Percentiles rank a stretch among this genome's conserved stretches.
phyloP scores from a whole-genome alignment of 2,113 vertebrate species.

The Sinocyclocheilus maitianheensis region DNA sequence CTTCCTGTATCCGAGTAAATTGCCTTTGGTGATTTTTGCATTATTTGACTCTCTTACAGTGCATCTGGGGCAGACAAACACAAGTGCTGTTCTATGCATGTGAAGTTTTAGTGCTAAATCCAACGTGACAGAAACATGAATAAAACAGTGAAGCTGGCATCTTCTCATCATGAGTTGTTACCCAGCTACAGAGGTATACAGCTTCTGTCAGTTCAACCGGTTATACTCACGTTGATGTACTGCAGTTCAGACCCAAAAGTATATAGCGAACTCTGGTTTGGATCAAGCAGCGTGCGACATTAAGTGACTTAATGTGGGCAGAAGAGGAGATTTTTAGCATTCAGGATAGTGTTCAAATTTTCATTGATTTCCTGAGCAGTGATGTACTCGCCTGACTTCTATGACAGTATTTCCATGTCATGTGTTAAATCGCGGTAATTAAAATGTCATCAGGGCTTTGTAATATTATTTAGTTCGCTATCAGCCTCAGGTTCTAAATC shows the following conservation, averaged over 20 bases:
- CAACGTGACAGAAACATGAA: conserved; percentile 12
- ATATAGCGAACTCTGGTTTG: not conserved
- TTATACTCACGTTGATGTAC: not conserved
- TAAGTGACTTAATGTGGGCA: not conserved
- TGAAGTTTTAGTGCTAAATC: conserved; percentile 9
- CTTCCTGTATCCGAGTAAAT: not conserved
- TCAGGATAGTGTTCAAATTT: not conserved
- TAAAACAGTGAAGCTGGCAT: conserved; percentile 19
- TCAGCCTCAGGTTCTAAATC: conserved; percentile 24
- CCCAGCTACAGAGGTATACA: not conserved
- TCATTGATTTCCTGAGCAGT: not conserved
- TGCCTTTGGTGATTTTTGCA: not conserved
- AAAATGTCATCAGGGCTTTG: conserved; percentile 37
- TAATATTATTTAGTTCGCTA: conserved; percentile 21
- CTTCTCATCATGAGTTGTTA: not conserved
- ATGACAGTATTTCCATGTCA: conserved; percentile 9
- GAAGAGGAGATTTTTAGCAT: not conserved
- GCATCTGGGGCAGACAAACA: not conserved
- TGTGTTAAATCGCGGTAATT: conserved; percentile 23
- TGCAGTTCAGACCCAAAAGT: not conserved
- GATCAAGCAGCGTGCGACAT: not conserved
- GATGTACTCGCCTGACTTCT: not conserved
- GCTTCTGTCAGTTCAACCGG: not conserved
- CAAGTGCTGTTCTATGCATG: not conserved
- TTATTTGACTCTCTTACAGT: not conserved